Percentiles rank a stretch among this genome's conserved stretches.
These are phyloP conservation scores for Atethmia centrago DNA, from an alignment of 2,888 invertebrate genomes.

Conservation along the genomic window DNA sequence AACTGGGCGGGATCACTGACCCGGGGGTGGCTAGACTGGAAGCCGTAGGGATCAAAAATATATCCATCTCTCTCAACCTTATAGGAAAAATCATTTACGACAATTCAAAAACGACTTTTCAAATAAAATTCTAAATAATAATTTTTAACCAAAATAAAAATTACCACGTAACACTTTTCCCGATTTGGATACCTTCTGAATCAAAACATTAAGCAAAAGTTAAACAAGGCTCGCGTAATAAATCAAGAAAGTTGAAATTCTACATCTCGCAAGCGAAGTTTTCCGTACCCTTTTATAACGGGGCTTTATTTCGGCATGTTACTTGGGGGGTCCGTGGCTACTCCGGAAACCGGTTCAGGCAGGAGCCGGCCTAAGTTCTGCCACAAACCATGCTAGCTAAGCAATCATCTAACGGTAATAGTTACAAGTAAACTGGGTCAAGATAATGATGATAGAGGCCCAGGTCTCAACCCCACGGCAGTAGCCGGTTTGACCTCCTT, in stretches of 20 bases:
- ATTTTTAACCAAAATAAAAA: neutral
- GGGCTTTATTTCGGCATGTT: rapidly evolving
- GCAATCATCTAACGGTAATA: conserved; percentile 22
- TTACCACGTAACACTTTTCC: rapidly evolving
- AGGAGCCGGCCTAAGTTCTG: conserved; percentile 48
- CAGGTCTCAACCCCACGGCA: conserved; percentile 31
- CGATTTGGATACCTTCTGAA: neutral
- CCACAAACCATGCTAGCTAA: conserved; percentile 8
- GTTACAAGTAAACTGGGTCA: conserved; percentile 11
- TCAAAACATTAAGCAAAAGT: neutral
- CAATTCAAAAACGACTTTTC: neutral
- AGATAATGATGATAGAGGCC: conserved; percentile 29
- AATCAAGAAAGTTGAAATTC: conserved; percentile 12
- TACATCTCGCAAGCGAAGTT: conserved; percentile 36
- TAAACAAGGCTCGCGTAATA: neutral
- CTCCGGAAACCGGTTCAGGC: conserved; percentile 41
- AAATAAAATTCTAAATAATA: neutral
- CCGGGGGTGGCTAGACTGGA: neutral
- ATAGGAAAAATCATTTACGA: neutral
- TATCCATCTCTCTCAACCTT: conserved; percentile 12
- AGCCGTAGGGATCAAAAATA: neutral
- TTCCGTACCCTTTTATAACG: neutral
- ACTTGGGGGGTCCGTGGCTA: conserved; percentile 50
- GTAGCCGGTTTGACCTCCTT: conserved; percentile 46
- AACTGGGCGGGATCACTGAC: conserved; percentile 4